Conservation (phyloP, 2,797 vertebrate species). For the Propithecus deckenii region DNA sequence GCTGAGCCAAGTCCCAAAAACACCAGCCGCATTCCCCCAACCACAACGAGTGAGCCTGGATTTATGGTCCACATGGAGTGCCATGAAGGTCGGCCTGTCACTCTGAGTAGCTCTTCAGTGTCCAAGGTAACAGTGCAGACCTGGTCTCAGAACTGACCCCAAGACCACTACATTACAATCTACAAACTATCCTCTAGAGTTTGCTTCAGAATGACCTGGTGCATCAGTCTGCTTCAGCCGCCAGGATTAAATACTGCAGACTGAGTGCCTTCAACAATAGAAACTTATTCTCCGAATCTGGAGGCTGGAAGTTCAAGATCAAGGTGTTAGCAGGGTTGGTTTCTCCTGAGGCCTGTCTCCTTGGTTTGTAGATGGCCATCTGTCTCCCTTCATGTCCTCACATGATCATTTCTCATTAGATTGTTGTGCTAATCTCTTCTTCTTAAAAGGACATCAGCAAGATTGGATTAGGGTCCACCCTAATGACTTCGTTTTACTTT, state of each 20-base stretch:
- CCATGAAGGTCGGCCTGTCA: fast-evolving
- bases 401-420: fast-evolving
- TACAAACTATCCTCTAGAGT: neutral
- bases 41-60: neutral
- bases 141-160: neutral
- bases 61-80: neutral
- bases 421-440: neutral
- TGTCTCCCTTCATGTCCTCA: neutral
- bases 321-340: neutral
- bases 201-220: neutral
- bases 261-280: neutral
- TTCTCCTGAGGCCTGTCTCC: neutral
- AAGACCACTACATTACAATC: neutral
- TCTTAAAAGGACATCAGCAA: neutral
- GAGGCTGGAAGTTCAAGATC: neutral
- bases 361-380: neutral
- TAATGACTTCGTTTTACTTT: neutral
- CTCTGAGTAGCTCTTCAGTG: fast-evolving
- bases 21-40: neutral
- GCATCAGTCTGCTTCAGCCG: neutral
- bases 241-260: neutral
- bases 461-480: neutral
- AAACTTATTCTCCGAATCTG: neutral
- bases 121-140: neutral
- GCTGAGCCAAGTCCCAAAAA: neutral